Conservation (phyloP, 2,888 invertebrate species). For the Drosophila recens region DNA sequence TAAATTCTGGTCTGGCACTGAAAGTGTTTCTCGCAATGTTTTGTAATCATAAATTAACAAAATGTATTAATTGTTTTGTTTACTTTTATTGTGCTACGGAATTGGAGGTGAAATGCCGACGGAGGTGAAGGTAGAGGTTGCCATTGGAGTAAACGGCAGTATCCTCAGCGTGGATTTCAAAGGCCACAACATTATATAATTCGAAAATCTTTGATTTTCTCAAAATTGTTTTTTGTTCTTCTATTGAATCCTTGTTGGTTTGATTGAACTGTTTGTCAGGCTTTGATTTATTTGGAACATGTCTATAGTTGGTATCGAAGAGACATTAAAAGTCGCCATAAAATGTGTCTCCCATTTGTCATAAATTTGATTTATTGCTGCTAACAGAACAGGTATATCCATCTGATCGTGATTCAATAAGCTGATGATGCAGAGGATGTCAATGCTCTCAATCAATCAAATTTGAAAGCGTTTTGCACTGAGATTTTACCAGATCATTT, state of each 20-base stretch:
- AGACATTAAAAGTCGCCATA: conserved; percentile 18
- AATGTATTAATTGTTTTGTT: conserved; percentile 83
- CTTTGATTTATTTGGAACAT: conserved; percentile 16
- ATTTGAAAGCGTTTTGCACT: neutral
- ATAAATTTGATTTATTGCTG: conserved; percentile 56
- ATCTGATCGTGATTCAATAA: conserved; percentile 30
- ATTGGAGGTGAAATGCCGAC: conserved; percentile 74
- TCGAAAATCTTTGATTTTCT: conserved; percentile 11
- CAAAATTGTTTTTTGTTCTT: conserved; percentile 20
- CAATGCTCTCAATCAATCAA: conserved; percentile 11
- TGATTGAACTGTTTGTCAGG: conserved; percentile 10
- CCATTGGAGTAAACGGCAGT: neutral
- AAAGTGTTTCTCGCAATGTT: conserved; percentile 80
- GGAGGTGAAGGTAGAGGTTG: conserved; percentile 4
- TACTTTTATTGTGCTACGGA: conserved; percentile 71
- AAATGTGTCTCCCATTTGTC: conserved; percentile 56
- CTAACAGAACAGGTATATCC: conserved; percentile 35
- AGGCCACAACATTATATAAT: conserved; percentile 15
- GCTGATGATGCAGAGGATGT: conserved; percentile 17
- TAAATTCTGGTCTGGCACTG: conserved; percentile 69
- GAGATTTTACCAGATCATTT: neutral
- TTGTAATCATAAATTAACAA: conserved; percentile 84
- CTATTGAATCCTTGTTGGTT: conserved; percentile 9
- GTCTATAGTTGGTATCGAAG: conserved; percentile 6
- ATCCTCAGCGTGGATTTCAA: conserved; percentile 30